Evolutionary conservation across 2,888 invertebrate species (phyloP), one percentile per base, ranked within the genome.

Genomic region (Lithophane semibrunnea): DNA sequence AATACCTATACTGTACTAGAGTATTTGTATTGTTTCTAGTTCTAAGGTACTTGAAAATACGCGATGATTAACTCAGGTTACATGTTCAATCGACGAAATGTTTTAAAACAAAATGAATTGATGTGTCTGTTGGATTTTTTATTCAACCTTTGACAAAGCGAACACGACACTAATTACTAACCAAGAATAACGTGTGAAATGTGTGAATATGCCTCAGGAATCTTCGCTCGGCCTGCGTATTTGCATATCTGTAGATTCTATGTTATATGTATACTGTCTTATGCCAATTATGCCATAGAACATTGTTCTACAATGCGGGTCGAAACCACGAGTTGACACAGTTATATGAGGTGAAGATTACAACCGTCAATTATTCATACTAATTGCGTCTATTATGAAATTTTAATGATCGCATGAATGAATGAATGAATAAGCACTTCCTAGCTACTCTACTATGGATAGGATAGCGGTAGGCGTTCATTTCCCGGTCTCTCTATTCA

Each of bases 351-450:
- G 68, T 70, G 80, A 80, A 70, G 75, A 80, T 81, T 60, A 80
- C 54, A 24, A 60, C 49, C 66, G 73, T 82, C 63, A 63, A 81
- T 82, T 82, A 82, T 82, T 73, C 73, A 63, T 37, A 42, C 78
- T 82, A 82, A 82, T 81, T 82, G 73, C 70, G 47, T 63, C 78
- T 78, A 67, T 65, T 81, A 70, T 82, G 73, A 73, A 82, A 70
- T 24, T 67, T 73, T 73, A 77, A 81, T 81, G 72, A 60, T 37
- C 58, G 63, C 52, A n/a, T 80, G 67, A 75, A 37, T 79, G 79
- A 75, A 37, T 79, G 79, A 65, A 63, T 72, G 65, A 65, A 44
- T 60, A 54, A 60, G 29, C 3, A 47, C 73, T 73, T 66, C 65
- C 61, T 49, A 60, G 54, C 7, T n/a, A 7, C 16, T 60, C 16